Evolutionary conservation across 2,113 vertebrate species (phyloP).

Genomic region (Apodemus sylvaticus): DNA sequence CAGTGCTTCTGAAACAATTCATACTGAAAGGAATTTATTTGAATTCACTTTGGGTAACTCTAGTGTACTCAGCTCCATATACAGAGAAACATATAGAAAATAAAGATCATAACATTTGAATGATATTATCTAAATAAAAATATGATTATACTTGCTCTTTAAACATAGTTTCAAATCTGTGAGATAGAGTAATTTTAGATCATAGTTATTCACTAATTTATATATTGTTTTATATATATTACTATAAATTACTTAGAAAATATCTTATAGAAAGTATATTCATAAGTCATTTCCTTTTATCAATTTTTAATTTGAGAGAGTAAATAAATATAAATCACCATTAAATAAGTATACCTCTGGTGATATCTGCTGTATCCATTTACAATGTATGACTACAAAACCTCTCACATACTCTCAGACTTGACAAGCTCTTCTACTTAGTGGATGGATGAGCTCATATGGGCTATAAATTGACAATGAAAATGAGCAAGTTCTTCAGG

Average conservation of each 20-base stretch:
- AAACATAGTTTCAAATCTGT: not conserved
- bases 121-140: not conserved
- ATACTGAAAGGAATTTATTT: constrained; percentile 31
- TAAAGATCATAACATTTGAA: constrained; percentile 11
- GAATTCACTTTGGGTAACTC: not conserved
- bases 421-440: not conserved
- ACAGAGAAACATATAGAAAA: not conserved
- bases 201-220: constrained; percentile 2
- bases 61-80: not conserved
- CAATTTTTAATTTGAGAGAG: not conserved
- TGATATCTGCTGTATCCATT: not conserved
- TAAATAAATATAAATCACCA: not conserved
- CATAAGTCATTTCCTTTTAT: not conserved
- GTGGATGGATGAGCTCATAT: not conserved
- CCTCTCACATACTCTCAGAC: not conserved
- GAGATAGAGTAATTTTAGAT: not conserved
- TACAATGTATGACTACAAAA: not conserved
- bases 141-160: not conserved
- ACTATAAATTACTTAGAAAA: not conserved
- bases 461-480: not conserved
- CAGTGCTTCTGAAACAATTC: not conserved
- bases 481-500: not conserved
- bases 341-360: constrained; percentile 4
- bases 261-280: not conserved
- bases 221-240: too few relatives aligned